Evolutionary conservation across 2,888 invertebrate genomes (phyloP).

Genomic region (Thyatira batis): DNA sequence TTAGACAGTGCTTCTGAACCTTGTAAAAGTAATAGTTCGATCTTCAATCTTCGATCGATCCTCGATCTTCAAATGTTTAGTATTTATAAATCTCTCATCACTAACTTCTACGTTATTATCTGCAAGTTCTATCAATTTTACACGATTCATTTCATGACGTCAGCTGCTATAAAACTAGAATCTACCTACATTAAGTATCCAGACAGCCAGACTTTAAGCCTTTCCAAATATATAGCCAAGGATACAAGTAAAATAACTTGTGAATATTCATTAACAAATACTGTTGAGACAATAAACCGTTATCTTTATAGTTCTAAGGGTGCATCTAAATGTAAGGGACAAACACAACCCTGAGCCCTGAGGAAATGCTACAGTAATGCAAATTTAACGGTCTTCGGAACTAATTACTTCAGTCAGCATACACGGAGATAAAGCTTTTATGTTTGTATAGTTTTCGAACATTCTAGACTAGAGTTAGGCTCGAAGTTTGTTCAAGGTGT

Average conservation of each 20-base stretch:
- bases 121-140: too few relatives aligned
- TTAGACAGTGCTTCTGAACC: too few relatives aligned
- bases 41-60: too few relatives aligned
- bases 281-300: conserved; percentile 31
- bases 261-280: conserved; percentile 61
- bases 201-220: too few relatives aligned
- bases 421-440: conserved; percentile 58
- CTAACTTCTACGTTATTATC: too few relatives aligned
- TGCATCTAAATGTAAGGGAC: conserved; percentile 56
- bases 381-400: conserved; percentile 64
- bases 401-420: conserved; percentile 65
- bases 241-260: conserved; percentile 16
- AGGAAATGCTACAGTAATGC: conserved; percentile 63
- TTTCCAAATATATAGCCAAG: not conserved
- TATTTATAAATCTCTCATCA: too few relatives aligned
- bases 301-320: conserved; percentile 58
- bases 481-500: conserved; percentile 55
- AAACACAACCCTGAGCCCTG: conserved; percentile 29
- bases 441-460: conserved; percentile 64
- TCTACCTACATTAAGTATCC: too few relatives aligned
- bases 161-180: too few relatives aligned
- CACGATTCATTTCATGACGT: too few relatives aligned
- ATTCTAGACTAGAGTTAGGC: conserved; percentile 54
- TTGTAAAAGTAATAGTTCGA: too few relatives aligned
- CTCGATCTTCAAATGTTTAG: too few relatives aligned